Percentiles rank a stretch among this genome's conserved stretches.
Evolutionary conservation across 2,113 vertebrate species (phyloP).

Genomic region (Grallaria varia): DNA sequence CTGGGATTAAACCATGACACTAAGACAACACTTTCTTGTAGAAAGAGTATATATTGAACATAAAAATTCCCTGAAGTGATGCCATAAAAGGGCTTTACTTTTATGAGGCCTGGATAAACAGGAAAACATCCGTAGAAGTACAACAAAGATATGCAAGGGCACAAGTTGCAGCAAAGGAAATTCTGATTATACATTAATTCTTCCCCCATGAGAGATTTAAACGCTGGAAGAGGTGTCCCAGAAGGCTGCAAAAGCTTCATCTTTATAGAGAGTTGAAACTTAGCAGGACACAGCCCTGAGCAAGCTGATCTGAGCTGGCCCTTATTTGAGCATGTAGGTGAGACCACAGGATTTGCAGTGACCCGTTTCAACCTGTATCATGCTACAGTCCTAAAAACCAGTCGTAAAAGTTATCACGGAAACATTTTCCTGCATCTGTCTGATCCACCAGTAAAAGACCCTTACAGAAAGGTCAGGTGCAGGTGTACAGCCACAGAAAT

Average conservation of each 20-base stretch:
- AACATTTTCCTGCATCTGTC: not conserved
- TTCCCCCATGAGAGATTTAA: not conserved
- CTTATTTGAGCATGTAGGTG: not conserved
- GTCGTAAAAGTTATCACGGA: not conserved
- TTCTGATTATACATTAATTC: not conserved
- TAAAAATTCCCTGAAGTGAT: not conserved
- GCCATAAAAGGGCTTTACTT: not conserved
- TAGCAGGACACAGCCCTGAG: not conserved
- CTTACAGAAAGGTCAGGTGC: not conserved
- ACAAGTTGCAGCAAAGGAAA: not conserved
- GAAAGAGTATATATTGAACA: not conserved
- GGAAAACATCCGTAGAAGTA: not conserved
- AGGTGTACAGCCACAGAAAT: not conserved
- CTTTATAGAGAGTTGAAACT: not conserved
- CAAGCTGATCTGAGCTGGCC: not conserved
- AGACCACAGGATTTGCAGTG: accelerated
- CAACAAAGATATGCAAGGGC: not conserved
- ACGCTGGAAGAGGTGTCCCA: not conserved
- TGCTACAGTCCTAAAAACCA: not conserved
- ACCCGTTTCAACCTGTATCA: not conserved
- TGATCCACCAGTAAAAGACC: not conserved
- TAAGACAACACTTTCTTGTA: not conserved
- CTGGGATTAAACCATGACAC: not conserved
- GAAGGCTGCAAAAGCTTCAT: not conserved
- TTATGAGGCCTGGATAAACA: not conserved